phyloP scores from a whole-genome alignment of 2,113 vertebrate genomes.

The Callithrix jacchus region DNA sequence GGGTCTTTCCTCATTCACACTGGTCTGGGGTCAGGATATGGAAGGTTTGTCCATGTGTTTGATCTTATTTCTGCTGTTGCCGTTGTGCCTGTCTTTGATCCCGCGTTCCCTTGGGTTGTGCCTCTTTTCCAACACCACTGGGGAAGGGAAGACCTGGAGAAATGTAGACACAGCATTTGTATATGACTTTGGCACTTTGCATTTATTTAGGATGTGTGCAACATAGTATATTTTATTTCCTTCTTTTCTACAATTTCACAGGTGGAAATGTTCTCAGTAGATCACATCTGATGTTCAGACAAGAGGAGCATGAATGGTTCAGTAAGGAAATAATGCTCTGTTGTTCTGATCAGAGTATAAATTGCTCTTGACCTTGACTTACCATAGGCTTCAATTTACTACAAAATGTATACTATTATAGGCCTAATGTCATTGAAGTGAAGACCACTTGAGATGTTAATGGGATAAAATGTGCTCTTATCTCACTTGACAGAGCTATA shows the following conservation, averaged over 20 bases:
- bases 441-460: background rate
- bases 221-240: background rate
- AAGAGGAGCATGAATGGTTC: background rate
- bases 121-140: background rate
- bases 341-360: background rate
- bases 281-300: background rate
- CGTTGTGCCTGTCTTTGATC: background rate
- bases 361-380: background rate
- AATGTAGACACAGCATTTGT: rapidly evolving
- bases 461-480: background rate
- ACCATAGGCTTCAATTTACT: background rate
- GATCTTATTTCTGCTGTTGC: background rate
- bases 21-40: background rate
- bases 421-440: background rate
- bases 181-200: background rate
- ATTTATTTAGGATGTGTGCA: background rate
- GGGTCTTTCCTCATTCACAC: background rate
- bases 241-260: background rate
- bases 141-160: background rate
- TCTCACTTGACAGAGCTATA: background rate
- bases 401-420: background rate
- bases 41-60: background rate
- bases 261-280: background rate
- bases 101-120: background rate
- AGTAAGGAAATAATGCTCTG: background rate